phyloP scores from a whole-genome alignment of 1,140 invertebrate species.

The Drosophila sp. region DNA sequence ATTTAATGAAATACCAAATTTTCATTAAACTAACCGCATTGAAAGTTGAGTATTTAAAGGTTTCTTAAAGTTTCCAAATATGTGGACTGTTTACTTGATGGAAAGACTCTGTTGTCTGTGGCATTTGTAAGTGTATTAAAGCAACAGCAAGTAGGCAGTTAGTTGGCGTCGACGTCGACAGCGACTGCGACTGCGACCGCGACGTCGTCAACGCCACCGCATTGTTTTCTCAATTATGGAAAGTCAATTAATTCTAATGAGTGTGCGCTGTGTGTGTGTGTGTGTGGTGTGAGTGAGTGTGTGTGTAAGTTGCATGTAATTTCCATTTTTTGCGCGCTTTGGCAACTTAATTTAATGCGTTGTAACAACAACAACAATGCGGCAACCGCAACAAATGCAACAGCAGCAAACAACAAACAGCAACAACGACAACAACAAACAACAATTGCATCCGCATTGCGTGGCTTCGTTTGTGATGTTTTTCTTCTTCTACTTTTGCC shows the following conservation, averaged over 20 bases:
- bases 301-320: conserved; percentile 68
- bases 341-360: conserved; percentile 84
- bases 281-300: conserved; percentile 39
- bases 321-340: conserved; percentile 81
- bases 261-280: conserved; percentile 49
- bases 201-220: conserved; percentile 74
- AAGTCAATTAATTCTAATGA: conserved; percentile 84
- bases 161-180: conserved; percentile 37
- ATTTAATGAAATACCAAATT: conserved; percentile 14
- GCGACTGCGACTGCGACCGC: too few relatives aligned
- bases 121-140: conserved; percentile 4
- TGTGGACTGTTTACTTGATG: neutral
- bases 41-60: neutral
- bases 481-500: conserved; percentile 24
- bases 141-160: conserved; percentile 39
- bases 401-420: conserved; percentile 43
- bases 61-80: too few relatives aligned
- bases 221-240: conserved; percentile 84
- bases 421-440: conserved; percentile 50
- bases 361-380: conserved; percentile 59
- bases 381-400: conserved; percentile 10
- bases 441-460: conserved; percentile 80
- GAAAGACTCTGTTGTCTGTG: neutral
- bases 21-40: neutral
- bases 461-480: conserved; percentile 59